Conservation (phyloP, 2,113 vertebrate genomes). For the Phalacrocorax brasilianus region DNA sequence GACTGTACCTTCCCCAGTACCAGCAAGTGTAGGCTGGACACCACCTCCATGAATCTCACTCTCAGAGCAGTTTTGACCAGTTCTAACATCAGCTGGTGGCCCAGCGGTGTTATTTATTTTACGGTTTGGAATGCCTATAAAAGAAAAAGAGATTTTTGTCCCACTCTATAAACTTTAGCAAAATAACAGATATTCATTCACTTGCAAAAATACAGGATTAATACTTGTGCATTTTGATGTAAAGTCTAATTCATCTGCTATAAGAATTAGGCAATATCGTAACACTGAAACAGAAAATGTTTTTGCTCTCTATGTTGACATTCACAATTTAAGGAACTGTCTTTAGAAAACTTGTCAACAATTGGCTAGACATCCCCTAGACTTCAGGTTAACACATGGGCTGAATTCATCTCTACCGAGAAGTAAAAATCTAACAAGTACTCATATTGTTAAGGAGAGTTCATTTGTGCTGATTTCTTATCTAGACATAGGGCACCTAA, state of each 20-base stretch:
- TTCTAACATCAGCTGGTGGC: constrained; percentile 71
- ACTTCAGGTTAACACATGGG: not conserved
- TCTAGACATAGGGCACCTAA: not conserved
- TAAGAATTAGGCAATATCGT: not conserved
- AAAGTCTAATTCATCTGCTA: not conserved
- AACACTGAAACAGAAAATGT: not conserved
- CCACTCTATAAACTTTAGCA: not conserved
- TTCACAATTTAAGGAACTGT: not conserved
- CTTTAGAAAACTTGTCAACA: not conserved
- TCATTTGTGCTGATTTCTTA: not conserved
- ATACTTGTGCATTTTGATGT: not conserved
- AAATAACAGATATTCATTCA: not conserved
- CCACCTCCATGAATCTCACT: constrained; percentile 71
- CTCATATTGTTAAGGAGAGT: not conserved
- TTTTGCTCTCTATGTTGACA: not conserved
- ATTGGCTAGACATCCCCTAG: not conserved
- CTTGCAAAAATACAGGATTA: not conserved
- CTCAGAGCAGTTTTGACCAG: constrained; percentile 76
- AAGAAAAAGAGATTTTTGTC: not conserved
- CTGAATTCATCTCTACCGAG: not conserved
- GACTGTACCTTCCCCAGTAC: constrained; percentile 75
- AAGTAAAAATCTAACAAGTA: not conserved
- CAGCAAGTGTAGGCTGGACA: constrained; percentile 77
- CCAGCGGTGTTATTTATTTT: constrained; percentile 74
- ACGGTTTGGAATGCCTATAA: constrained; percentile 84